Conservation (phyloP, 2,113 vertebrate species). For the Sula dactylatra region DNA sequence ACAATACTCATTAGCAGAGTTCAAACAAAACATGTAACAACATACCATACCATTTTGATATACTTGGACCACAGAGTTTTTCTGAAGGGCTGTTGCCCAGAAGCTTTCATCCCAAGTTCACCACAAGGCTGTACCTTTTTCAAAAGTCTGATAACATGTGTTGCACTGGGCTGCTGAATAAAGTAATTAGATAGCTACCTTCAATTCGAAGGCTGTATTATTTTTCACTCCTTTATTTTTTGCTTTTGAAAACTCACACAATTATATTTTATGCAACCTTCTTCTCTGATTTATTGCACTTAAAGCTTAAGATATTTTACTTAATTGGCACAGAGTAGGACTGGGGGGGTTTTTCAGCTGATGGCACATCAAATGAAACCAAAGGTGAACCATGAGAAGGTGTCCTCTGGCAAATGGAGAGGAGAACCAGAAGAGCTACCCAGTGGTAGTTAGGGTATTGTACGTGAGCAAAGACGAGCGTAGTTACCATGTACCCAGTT, state of each 20-base stretch:
- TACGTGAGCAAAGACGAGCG: background rate
- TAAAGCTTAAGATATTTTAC: background rate
- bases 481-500: background rate
- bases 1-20: background rate
- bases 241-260: background rate
- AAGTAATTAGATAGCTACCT: background rate
- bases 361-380: background rate
- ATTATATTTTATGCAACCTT: background rate
- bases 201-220: background rate
- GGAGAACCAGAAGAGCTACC: background rate
- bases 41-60: background rate
- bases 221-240: background rate
- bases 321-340: background rate
- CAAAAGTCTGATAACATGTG: background rate
- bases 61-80: background rate
- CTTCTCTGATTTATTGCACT: background rate
- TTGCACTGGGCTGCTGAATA: background rate
- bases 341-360: background rate
- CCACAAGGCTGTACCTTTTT: background rate
- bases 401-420: background rate
- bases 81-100: background rate
- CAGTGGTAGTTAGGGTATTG: background rate
- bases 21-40: background rate
- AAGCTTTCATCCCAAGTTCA: background rate
- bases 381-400: background rate